phyloP scores from a whole-genome alignment of 2,113 vertebrate genomes.

The Oncorhynchus masou region DNA sequence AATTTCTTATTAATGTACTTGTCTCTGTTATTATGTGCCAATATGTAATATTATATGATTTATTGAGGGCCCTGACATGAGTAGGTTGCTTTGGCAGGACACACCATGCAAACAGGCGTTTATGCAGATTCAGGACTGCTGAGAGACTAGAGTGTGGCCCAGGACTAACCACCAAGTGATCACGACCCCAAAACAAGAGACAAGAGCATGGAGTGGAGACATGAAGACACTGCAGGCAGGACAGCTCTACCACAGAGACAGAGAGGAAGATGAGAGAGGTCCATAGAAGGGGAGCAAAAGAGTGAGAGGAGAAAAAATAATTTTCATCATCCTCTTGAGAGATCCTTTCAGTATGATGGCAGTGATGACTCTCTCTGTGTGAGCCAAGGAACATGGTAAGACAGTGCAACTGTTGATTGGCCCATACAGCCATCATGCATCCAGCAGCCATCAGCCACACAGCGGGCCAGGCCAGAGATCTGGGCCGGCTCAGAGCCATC shows the following conservation, averaged over 20 bases:
- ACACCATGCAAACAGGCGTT: conserved; percentile 49
- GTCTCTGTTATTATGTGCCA: background rate
- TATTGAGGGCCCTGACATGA: conserved; percentile 58
- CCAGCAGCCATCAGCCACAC: background rate
- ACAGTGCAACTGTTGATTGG: background rate
- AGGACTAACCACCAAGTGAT: conserved; percentile 33
- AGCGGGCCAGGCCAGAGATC: background rate
- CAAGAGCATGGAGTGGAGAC: conserved; percentile 20
- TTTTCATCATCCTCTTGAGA: conserved; percentile 36
- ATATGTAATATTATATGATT: conserved; percentile 60
- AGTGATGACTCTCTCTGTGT: conserved; percentile 4
- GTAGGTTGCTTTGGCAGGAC: conserved; percentile 55
- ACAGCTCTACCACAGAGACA: background rate
- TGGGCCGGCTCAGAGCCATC: background rate
- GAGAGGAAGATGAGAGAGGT: background rate
- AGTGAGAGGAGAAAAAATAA: background rate
- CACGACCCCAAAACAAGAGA: conserved; percentile 27
- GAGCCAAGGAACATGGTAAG: background rate
- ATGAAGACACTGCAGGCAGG: background rate
- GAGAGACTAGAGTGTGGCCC: conserved; percentile 57
- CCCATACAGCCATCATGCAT: background rate
- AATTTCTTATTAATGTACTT: background rate
- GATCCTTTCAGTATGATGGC: conserved; percentile 28
- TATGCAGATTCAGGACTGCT: conserved; percentile 57
- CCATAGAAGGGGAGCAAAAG: background rate